These are phyloP conservation scores for Psix sp. DNA, from an alignment of 1,140 invertebrate species.

Conservation along the genomic window DNA sequence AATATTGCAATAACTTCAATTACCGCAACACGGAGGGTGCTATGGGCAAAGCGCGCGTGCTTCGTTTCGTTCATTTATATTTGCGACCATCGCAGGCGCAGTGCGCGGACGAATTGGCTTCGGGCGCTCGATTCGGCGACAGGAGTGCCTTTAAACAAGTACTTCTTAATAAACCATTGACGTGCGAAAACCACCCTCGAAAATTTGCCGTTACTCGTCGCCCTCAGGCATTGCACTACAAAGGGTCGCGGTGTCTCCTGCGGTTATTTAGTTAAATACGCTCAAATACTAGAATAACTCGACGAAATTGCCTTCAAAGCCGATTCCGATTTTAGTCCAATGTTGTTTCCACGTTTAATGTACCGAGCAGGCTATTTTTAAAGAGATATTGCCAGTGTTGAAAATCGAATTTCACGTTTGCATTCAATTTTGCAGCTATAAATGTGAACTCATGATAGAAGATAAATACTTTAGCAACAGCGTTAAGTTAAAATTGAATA, in stretches of 20 bases:
- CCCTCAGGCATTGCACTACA: constrained; percentile 51
- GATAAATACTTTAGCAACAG: too few species aligned
- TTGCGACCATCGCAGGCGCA: constrained; percentile 64
- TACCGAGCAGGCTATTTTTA: constrained; percentile 3
- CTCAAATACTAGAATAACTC: constrained; percentile 57
- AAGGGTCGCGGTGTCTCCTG: constrained; percentile 56
- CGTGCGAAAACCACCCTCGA: constrained; percentile 69
- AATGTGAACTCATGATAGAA: too few species aligned
- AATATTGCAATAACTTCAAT: constrained; percentile 78
- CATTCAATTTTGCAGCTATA: background rate
- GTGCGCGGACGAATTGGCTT: constrained; percentile 70
- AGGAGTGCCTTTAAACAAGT: constrained; percentile 77
- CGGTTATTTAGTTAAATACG: constrained; percentile 66
- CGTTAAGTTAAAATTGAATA: too few species aligned
- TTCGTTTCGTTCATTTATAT: constrained; percentile 69
- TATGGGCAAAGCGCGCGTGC: constrained; percentile 27
- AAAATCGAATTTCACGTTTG: constrained; percentile 14
- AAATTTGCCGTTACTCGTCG: constrained; percentile 64
- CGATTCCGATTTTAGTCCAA: constrained; percentile 42
- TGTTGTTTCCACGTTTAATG: constrained; percentile 14
- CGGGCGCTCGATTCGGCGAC: constrained; percentile 66
- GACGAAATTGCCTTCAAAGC: constrained; percentile 51
- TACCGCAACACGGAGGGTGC: constrained; percentile 71
- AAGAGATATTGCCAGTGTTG: background rate
- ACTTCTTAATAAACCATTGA: constrained; percentile 78